Evolutionary conservation across 2,888 invertebrate genomes (phyloP), one percentile per base, ranked within the genome.

Genomic region (Monochamus alternatus): DNA sequence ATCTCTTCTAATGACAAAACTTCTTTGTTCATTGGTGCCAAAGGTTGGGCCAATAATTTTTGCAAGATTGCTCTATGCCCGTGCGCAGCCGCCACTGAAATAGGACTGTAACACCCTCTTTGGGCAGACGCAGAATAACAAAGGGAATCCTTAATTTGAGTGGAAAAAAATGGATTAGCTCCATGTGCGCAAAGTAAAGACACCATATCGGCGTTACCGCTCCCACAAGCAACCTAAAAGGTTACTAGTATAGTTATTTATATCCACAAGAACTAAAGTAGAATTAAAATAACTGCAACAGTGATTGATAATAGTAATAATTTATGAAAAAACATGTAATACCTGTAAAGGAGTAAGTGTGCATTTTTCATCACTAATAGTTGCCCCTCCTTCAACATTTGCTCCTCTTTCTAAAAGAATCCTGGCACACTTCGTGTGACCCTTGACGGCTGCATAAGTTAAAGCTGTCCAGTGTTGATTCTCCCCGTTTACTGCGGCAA

Each of bases 291-390:
- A 22, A 22, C 22, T 22, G 22, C 22, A 22, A 22, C 22, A 22
- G 22, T 22, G 22, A 22, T 22, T 22, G 22, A 22, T 22, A 22
- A 22, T 22, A 22, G 22, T 22, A 22, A 22, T 22, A 22, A 30
- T 31, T 12, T 9, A 31, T 9, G 1, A 60, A 9, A 47, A 47
- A 47, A 47, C 44, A 8, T 1, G 22, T 22, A 31, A 31, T 62
- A 94, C 94, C 90, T 97, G 97, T 44, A 97, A 87, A 0, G 97
- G 97, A 0, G 97, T 97, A 64, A 97, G 91, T 0, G 97, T 96
- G 85, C 94, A 94, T 82, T 95, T 95, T 82, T 97, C 96, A 85
- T 96, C 96, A 32, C 95, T 95, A 5, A 94, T 87, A 3, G 94
- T 92, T 0, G 95, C 95, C 0, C 96, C 96, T 0, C 97, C 97